A percentile compares a stretch with the other conserved stretches of the same genome.
phyloP scores from a whole-genome alignment of 2,888 invertebrate genomes.

The Mythimna albipuncta region DNA sequence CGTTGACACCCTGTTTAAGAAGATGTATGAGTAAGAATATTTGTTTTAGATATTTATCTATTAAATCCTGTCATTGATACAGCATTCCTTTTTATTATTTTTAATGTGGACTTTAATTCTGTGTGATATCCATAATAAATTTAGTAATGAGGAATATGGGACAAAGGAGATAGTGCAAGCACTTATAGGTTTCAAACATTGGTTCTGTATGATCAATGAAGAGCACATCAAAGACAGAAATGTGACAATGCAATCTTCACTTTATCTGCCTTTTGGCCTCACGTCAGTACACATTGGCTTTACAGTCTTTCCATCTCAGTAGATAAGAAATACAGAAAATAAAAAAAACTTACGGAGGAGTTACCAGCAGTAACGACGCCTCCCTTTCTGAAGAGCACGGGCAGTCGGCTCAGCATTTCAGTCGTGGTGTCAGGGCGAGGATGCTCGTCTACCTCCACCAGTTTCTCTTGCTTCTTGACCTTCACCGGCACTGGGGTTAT shows the following conservation, averaged over 20 bases:
- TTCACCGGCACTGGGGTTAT: constrained; percentile 95
- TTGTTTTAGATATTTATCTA: neutral
- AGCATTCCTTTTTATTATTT: too few species aligned
- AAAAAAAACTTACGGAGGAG: constrained; percentile 93
- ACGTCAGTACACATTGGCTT: neutral
- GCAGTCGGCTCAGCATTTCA: constrained; percentile 95
- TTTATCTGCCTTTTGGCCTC: neutral
- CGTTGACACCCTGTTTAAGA: constrained; percentile 95
- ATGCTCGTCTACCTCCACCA: constrained; percentile 97
- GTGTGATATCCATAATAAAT: too few species aligned
- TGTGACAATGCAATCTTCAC: neutral
- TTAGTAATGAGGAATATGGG: too few species aligned
- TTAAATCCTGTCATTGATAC: too few species aligned
- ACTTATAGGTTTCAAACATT: too few species aligned
- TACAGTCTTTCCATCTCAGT: neutral
- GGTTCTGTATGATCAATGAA: neutral
- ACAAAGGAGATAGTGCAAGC: neutral
- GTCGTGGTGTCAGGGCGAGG: constrained; percentile 96
- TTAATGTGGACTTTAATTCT: neutral
- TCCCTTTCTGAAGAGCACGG: constrained; percentile 97
- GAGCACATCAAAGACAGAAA: neutral
- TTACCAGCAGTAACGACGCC: constrained; percentile 98
- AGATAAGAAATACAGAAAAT: neutral
- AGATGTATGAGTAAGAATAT: neutral
- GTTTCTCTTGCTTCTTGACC: constrained; percentile 94